Evolutionary conservation across 2,113 vertebrate species (phyloP).

Genomic region (Strigops habroptila): DNA sequence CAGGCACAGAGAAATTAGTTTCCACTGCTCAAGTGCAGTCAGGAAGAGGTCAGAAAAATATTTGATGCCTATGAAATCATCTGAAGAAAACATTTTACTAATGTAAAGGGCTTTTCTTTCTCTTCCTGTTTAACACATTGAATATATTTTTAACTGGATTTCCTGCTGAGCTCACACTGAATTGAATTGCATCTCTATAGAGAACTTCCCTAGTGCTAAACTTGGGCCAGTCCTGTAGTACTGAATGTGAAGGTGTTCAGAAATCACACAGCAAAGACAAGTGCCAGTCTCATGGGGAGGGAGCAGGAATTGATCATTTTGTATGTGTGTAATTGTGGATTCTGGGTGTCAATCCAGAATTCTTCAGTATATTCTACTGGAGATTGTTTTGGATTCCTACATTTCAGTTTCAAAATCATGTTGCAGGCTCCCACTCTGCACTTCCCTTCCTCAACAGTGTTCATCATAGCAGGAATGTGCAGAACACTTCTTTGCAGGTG

Average conservation of each 20-base stretch:
- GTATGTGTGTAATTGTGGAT: not conserved
- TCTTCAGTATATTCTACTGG: not conserved
- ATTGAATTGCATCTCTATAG: not conserved
- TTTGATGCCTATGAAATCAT: not conserved
- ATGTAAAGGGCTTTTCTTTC: not conserved
- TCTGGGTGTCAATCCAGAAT: not conserved
- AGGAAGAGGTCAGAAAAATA: not conserved
- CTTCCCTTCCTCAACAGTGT: fast-evolving
- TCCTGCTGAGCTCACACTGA: not conserved
- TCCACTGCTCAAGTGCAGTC: not conserved
- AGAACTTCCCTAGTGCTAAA: not conserved
- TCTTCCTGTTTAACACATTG: not conserved
- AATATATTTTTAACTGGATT: not conserved
- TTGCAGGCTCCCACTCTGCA: not conserved
- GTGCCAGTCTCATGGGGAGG: not conserved
- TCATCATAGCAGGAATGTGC: fast-evolving
- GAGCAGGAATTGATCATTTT: not conserved
- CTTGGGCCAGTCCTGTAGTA: not conserved
- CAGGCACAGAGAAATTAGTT: not conserved
- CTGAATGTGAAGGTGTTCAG: not conserved
- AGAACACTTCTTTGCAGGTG: not conserved
- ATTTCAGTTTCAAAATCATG: not conserved
- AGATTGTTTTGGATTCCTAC: not conserved
- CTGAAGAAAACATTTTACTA: not conserved
- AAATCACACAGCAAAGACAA: not conserved